Percentiles rank a stretch among this genome's conserved stretches.
phyloP scores from a whole-genome alignment of 2,113 vertebrate genomes.

The Picathartes gymnocephalus region DNA sequence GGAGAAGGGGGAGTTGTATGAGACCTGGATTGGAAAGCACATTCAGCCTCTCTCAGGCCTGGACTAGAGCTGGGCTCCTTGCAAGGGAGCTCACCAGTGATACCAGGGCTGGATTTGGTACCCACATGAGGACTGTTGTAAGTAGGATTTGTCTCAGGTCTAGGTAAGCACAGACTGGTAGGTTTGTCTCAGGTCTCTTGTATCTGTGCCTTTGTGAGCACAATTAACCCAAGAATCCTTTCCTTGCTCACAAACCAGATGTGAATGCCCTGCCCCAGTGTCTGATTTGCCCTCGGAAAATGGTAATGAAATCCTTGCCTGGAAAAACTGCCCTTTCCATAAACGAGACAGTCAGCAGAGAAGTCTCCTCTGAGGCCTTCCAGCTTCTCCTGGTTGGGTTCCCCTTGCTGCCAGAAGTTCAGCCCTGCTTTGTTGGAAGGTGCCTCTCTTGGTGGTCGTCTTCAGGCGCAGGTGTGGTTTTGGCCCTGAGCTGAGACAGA shows the following conservation, averaged over 20 bases:
- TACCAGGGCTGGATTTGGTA: not conserved
- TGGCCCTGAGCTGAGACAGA: not conserved
- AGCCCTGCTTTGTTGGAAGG: not conserved
- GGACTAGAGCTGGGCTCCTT: not conserved
- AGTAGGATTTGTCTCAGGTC: not conserved
- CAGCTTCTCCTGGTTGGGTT: not conserved
- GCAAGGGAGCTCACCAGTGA: not conserved
- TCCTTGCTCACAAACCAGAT: not conserved
- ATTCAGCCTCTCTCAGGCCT: not conserved
- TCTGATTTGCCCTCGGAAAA: not conserved
- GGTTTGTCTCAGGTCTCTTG: not conserved
- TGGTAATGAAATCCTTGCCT: conserved; percentile 3
- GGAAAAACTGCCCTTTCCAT: not conserved
- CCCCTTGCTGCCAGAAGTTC: not conserved
- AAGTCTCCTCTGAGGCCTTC: not conserved
- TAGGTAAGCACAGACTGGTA: not conserved
- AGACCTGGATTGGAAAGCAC: accelerated
- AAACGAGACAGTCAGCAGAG: not conserved
- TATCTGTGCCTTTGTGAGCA: accelerated
- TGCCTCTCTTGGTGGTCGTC: not conserved
- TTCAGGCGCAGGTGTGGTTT: not conserved
- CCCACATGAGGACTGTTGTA: not conserved
- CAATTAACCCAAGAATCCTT: not conserved
- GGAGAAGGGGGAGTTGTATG: not conserved
- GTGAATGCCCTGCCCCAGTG: not conserved